Conservation (phyloP, 2,113 vertebrate species). For the Lagopus leucura region DNA sequence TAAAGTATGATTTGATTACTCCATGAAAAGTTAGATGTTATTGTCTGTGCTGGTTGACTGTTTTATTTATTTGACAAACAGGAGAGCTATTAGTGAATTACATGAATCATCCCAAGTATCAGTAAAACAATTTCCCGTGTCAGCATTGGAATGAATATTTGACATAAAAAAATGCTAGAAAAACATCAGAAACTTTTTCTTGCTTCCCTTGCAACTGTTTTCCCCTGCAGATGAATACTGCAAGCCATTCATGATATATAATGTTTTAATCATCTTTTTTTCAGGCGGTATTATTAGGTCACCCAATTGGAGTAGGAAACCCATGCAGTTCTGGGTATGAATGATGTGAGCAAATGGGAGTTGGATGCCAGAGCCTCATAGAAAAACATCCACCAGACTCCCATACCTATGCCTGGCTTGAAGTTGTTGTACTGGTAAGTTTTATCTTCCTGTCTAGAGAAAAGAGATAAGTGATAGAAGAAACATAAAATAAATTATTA, state of each 20-base stretch:
- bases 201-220: background rate
- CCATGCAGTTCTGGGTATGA: background rate
- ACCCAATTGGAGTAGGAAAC: accelerated
- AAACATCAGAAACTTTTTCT: background rate
- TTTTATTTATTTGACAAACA: background rate
- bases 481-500: background rate
- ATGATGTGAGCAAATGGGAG: background rate
- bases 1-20: background rate
- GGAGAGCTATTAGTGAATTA: background rate
- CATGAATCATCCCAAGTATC: background rate
- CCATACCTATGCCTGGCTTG: background rate
- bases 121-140: background rate
- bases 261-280: background rate
- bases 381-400: background rate
- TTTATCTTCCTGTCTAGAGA: background rate
- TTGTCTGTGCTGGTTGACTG: background rate
- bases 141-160: background rate
- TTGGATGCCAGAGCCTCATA: background rate
- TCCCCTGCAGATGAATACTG: background rate
- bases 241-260: background rate
- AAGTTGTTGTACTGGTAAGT: background rate
- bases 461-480: background rate
- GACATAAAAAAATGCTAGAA: background rate
- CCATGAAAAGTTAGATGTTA: background rate
- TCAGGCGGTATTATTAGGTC: background rate